A percentile compares a stretch with the other conserved stretches of the same genome.
phyloP scores from a whole-genome alignment of 2,888 invertebrate genomes.

The Galerucella nymphaeae region DNA sequence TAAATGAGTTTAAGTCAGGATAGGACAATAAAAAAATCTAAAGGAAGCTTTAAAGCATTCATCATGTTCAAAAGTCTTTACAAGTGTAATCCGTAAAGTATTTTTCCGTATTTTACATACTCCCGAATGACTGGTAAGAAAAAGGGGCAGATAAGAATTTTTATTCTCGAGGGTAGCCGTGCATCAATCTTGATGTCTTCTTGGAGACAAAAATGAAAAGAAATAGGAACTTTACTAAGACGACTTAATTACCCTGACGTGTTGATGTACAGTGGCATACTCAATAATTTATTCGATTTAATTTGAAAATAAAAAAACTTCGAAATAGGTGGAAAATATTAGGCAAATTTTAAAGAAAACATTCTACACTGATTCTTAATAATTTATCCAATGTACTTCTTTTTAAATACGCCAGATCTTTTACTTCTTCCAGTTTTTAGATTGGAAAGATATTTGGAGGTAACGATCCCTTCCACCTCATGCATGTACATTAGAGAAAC shows the following conservation, averaged over 20 bases:
- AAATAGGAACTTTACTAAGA: conserved; percentile 37
- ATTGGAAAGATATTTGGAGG: too few species aligned
- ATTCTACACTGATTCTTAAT: too few species aligned
- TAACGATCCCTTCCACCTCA: too few species aligned
- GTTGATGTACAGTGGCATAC: conserved; percentile 33
- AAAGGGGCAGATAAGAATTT: conserved; percentile 42
- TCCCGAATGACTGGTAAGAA: conserved; percentile 33
- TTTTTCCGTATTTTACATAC: conserved; percentile 43
- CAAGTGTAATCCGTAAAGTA: conserved; percentile 42
- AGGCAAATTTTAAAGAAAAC: too few species aligned
- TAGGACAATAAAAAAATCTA: conserved; percentile 40
- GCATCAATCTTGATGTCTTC: conserved; percentile 43
- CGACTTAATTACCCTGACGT: conserved; percentile 45
- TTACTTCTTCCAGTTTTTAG: too few species aligned
- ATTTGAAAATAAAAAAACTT: too few species aligned
- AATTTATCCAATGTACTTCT: too few species aligned
- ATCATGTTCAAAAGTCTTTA: conserved; percentile 43
- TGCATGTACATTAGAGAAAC: too few species aligned
- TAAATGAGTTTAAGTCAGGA: conserved; percentile 36
- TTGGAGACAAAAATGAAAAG: conserved; percentile 41
- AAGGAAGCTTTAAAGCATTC: conserved; percentile 43
- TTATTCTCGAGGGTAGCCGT: conserved; percentile 37
- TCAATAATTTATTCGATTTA: background rate
- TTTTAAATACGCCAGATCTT: too few species aligned
- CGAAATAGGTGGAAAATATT: too few species aligned